Evolutionary conservation across 2,888 invertebrate species (phyloP).

Genomic region (Dynastes tityus): DNA sequence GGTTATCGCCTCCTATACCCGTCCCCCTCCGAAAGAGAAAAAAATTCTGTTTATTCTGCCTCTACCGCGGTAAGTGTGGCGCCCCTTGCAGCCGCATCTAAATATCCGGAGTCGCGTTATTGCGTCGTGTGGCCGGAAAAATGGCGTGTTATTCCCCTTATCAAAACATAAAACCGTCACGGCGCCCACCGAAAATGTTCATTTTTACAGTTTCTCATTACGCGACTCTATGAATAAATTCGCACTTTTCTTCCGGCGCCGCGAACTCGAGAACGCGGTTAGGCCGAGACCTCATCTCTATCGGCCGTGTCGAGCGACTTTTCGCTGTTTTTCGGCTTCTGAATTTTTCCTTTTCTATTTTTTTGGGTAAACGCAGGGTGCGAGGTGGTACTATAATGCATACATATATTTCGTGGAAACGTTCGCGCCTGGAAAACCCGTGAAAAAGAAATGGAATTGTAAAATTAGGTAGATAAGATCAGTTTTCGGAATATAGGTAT

Average conservation of each 20-base stretch:
- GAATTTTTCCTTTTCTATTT: not conserved
- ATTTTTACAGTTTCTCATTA: conserved; percentile 75
- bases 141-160: conserved; percentile 71
- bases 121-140: conserved; percentile 64
- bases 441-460: not conserved
- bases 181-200: conserved; percentile 70
- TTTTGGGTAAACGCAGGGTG: not conserved
- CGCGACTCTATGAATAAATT: conserved; percentile 74
- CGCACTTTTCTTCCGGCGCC: conserved; percentile 67
- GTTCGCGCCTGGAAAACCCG: not conserved
- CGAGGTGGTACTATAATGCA: not conserved
- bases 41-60: conserved; percentile 27
- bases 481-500: too few relatives aligned
- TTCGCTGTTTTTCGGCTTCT: not conserved
- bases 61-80: not conserved
- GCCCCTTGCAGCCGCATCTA: too few relatives aligned
- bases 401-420: not conserved
- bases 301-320: not conserved
- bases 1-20: not conserved
- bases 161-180: conserved; percentile 72
- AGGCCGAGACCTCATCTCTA: not conserved
- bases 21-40: not conserved
- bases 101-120: conserved; percentile 36
- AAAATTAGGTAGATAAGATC: not conserved
- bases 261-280: not conserved